These are phyloP conservation scores for Nycticebus coucang DNA, from an alignment of 2,113 vertebrate genomes.

Conservation along the genomic window DNA sequence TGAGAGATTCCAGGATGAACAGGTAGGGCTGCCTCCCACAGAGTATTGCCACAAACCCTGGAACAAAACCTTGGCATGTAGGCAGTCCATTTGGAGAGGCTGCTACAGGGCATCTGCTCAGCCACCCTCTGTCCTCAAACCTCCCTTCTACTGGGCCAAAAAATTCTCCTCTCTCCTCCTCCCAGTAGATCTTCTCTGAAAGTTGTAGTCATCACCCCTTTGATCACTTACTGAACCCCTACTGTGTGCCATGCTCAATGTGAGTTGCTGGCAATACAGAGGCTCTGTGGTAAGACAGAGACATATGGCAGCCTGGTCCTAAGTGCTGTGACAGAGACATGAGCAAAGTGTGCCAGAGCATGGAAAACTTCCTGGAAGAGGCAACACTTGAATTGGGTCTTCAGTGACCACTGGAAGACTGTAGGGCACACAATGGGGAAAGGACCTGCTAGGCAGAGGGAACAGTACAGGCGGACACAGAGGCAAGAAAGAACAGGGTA, in stretches of 20 bases:
- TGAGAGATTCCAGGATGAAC: not conserved
- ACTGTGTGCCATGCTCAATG: not conserved
- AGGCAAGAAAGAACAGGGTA: not conserved
- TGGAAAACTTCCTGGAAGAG: slow-evolving; percentile 7
- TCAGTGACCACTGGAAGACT: not conserved
- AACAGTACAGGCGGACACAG: not conserved
- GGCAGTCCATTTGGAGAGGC: not conserved
- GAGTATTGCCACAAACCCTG: not conserved
- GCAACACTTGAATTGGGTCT: not conserved
- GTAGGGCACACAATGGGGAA: not conserved
- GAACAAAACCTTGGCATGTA: not conserved
- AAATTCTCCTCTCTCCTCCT: not conserved
- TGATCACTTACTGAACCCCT: not conserved
- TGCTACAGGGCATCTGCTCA: not conserved
- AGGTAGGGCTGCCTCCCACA: not conserved
- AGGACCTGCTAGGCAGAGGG: not conserved
- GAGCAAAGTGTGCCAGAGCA: not conserved
- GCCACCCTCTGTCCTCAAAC: not conserved
- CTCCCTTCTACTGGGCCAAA: not conserved
- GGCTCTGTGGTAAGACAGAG: not conserved
- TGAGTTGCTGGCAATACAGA: not conserved
- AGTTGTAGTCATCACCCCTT: not conserved
- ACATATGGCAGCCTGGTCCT: not conserved
- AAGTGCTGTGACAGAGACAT: not conserved
- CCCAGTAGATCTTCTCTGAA: not conserved